Conservation (phyloP, 35 echinoderm and acorn worm species). For the Lytechinus pictus region DNA sequence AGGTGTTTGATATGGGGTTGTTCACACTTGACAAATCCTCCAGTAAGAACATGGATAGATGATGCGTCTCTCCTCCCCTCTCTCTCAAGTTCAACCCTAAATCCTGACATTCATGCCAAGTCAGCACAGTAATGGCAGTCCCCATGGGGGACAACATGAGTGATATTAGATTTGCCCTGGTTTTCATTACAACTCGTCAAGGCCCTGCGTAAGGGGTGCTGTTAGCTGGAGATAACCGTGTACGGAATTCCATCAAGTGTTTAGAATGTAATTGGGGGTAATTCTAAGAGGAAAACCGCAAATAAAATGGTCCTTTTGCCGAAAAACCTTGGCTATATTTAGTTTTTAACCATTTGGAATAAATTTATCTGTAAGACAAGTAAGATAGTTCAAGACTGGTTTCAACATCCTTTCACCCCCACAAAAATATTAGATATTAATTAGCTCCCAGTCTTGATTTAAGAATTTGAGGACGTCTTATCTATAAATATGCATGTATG, state of each 20-base stretch:
- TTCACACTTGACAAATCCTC: no score
- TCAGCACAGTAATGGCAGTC: background rate
- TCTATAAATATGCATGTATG: no score
- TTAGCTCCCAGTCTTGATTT: background rate
- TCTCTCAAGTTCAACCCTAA: background rate
- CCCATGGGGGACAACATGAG: background rate
- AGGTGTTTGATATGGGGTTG: no score
- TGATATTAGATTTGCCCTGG: background rate
- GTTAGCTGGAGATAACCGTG: background rate
- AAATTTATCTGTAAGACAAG: background rate
- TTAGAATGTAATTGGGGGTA: background rate
- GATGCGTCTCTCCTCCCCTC: background rate
- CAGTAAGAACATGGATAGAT: no score
- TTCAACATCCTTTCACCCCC: background rate
- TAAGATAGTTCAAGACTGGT: background rate
- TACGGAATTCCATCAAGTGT: background rate
- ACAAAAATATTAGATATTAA: background rate
- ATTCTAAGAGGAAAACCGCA: background rate
- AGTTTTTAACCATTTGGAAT: background rate
- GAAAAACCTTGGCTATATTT: background rate
- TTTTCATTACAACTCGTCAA: background rate
- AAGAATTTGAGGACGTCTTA: no score
- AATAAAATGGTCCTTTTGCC: background rate
- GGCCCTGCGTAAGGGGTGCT: background rate
- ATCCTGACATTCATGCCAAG: constrained; percentile 17